Evolutionary conservation across 1,140 invertebrate species (phyloP).

Genomic region (Cydia strobilella): DNA sequence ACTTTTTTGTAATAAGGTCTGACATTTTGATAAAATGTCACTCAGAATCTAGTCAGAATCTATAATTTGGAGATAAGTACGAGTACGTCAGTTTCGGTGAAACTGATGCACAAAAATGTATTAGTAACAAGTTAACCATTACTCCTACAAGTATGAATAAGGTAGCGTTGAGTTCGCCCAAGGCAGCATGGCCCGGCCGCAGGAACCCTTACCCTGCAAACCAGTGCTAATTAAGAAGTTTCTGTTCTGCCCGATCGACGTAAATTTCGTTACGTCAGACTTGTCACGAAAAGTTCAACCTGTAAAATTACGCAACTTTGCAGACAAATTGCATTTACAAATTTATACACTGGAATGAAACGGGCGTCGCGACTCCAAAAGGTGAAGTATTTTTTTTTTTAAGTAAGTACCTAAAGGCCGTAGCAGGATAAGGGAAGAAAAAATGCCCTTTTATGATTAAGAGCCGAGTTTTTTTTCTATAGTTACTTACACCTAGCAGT

Average conservation of each 20-base stretch:
- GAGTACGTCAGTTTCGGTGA: not conserved
- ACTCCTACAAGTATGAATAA: conserved; percentile 38
- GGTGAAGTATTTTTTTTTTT: conserved; percentile 8
- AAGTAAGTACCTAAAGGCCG: not conserved
- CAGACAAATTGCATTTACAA: conserved; percentile 60
- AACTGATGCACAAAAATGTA: too few relatives aligned
- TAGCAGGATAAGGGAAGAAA: too few relatives aligned
- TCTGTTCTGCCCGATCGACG: conserved; percentile 53
- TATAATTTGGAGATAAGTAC: too few relatives aligned
- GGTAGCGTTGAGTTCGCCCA: conserved; percentile 32
- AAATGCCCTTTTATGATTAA: too few relatives aligned
- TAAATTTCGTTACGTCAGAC: conserved; percentile 63
- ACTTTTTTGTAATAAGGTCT: too few relatives aligned
- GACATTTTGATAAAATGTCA: too few relatives aligned
- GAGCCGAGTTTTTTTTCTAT: too few relatives aligned
- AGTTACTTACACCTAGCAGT: too few relatives aligned
- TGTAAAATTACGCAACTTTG: conserved; percentile 59
- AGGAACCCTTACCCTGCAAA: conserved; percentile 49
- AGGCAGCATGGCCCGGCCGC: not conserved
- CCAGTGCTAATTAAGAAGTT: conserved; percentile 67
- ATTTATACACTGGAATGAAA: conserved; percentile 48
- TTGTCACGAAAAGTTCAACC: conserved; percentile 56
- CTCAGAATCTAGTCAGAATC: too few relatives aligned
- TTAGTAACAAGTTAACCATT: not conserved
- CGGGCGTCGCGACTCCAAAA: conserved; percentile 35